A percentile compares a stretch with the other conserved stretches of the same genome.
These are phyloP conservation scores for Tauraco erythrolophus DNA, from an alignment of 2,113 vertebrate species.

Conservation along the genomic window DNA sequence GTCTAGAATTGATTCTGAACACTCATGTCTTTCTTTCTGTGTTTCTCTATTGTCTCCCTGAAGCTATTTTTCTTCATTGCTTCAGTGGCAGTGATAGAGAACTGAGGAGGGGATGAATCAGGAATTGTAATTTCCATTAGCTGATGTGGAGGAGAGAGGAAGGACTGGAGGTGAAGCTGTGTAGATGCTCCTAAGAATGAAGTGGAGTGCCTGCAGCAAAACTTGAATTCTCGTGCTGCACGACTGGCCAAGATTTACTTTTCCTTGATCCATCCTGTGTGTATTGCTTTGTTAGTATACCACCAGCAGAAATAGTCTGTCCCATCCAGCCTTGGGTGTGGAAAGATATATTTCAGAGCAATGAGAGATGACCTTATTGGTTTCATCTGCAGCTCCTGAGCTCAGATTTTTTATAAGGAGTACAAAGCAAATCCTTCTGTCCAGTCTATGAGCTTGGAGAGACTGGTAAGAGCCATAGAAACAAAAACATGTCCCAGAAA, in stretches of 20 bases:
- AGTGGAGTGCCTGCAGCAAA: background rate
- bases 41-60: background rate
- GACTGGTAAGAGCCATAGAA: background rate
- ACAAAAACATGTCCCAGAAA: background rate
- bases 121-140: background rate
- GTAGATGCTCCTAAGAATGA: background rate
- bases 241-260: background rate
- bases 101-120: background rate
- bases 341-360: background rate
- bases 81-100: background rate
- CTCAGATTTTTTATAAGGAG: background rate
- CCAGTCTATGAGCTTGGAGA: background rate
- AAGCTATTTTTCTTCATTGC: background rate
- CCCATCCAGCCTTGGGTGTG: no score
- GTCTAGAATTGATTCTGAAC: background rate
- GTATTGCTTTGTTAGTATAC: background rate
- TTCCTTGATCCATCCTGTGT: background rate
- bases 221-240: background rate
- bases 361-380: background rate
- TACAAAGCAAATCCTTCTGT: background rate
- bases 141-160: background rate
- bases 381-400: background rate
- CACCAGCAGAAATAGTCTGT: background rate
- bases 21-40: background rate
- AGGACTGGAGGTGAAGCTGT: background rate